These are phyloP conservation scores for Pomatostomus ruficeps DNA, from an alignment of 2,113 vertebrate species.

Conservation along the genomic window DNA sequence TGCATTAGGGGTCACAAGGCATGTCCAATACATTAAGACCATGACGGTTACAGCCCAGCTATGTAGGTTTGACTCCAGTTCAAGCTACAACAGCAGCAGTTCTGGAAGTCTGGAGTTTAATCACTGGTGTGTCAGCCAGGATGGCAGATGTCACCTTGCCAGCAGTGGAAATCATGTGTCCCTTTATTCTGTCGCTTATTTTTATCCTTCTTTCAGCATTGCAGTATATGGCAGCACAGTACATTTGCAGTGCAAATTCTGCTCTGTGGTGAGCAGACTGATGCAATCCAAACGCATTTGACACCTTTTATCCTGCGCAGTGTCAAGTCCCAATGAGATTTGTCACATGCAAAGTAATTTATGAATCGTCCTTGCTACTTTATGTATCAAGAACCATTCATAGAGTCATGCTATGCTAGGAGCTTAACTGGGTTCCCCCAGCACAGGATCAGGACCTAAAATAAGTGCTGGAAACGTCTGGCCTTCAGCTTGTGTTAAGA, in stretches of 20 bases:
- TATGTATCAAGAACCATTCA: conserved; percentile 31
- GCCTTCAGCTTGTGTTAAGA: background rate
- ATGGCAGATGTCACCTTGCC: conserved; percentile 49
- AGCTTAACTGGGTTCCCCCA: conserved; percentile 3
- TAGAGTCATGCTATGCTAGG: conserved; percentile 4
- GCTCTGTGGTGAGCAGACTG: background rate
- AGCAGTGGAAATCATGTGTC: conserved; percentile 36
- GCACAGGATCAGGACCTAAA: background rate
- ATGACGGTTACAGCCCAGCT: conserved; percentile 32
- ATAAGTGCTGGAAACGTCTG: background rate
- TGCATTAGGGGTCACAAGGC: conserved; percentile 36
- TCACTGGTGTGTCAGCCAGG: conserved; percentile 33
- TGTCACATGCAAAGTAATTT: conserved; percentile 53
- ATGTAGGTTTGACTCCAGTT: conserved; percentile 28
- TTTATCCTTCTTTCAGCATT: conserved; percentile 23
- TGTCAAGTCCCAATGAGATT: conserved; percentile 51
- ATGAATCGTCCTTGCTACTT: conserved; percentile 37
- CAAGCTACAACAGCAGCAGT: conserved; percentile 1
- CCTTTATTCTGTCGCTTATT: conserved; percentile 40
- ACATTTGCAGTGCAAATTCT: background rate
- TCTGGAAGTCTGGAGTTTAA: conserved; percentile 43
- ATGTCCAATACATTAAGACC: conserved; percentile 54
- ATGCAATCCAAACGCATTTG: conserved; percentile 11
- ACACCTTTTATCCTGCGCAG: conserved; percentile 11
- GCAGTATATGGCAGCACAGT: conserved; percentile 4